Evolutionary conservation across 1,140 invertebrate species (phyloP).

Genomic region (Heliconius eleuchia): DNA sequence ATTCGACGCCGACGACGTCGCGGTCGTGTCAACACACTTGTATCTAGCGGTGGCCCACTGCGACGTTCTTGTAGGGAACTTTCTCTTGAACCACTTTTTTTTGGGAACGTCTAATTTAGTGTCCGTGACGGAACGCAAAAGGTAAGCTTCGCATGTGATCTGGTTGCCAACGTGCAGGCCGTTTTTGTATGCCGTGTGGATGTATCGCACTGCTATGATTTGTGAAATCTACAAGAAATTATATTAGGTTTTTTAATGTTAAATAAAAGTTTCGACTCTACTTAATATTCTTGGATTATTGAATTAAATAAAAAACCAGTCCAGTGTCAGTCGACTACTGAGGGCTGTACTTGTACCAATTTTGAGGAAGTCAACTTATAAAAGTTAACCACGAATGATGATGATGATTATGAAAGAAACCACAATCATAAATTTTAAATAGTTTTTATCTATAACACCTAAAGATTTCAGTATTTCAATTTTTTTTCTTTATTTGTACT

Average conservation of each 20-base stretch:
- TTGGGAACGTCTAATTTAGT: slow-evolving; percentile 42
- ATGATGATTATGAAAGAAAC: no score
- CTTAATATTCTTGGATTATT: no score
- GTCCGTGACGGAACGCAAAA: slow-evolving; percentile 60
- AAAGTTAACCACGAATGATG: no score
- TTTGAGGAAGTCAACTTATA: no score
- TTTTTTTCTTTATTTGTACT: no score
- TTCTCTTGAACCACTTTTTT: slow-evolving; percentile 57
- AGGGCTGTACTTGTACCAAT: no score
- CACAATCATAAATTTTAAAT: no score
- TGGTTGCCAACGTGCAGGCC: slow-evolving; percentile 65
- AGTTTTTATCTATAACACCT: no score
- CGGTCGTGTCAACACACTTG: slow-evolving; percentile 37
- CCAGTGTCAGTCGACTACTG: no score
- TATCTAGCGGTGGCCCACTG: slow-evolving; percentile 66
- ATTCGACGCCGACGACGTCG: slow-evolving; percentile 55
- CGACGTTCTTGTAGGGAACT: slow-evolving; percentile 50
- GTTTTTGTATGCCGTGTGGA: slow-evolving; percentile 70
- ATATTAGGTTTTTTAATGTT: neutral
- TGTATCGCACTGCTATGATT: slow-evolving; percentile 64
- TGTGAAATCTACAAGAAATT: slow-evolving; percentile 57
- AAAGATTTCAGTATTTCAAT: no score
- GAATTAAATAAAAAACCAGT: no score
- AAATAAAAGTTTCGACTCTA: no score
- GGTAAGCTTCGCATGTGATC: slow-evolving; percentile 60